Conservation (phyloP, 2,113 vertebrate genomes). For the Heterotilapia buettikoferi region DNA sequence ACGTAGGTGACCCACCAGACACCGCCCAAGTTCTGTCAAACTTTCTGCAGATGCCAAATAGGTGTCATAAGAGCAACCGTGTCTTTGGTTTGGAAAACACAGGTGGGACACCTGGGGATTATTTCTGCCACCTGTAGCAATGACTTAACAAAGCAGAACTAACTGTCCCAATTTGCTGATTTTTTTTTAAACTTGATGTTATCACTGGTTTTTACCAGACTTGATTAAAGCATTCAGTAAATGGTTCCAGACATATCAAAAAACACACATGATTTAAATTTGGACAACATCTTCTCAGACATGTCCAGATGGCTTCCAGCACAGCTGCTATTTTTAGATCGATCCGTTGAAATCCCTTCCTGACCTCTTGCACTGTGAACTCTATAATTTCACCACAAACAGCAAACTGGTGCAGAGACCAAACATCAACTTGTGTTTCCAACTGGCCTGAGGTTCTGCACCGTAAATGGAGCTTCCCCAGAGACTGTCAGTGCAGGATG, state of each 20-base stretch:
- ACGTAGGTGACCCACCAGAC: background rate
- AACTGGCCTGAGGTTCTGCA: fast-evolving
- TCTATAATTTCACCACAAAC: background rate
- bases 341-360: background rate
- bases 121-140: background rate
- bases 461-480: fast-evolving
- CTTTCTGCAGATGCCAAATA: background rate
- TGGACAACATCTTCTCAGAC: background rate
- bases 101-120: background rate
- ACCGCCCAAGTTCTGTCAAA: fast-evolving
- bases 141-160: background rate
- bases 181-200: fast-evolving
- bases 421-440: background rate
- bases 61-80: fast-evolving
- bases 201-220: background rate
- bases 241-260: fast-evolving
- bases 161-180: background rate
- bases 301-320: background rate
- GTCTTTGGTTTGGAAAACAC: background rate
- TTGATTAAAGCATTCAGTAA: background rate
- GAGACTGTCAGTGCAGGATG: background rate
- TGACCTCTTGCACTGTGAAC: background rate
- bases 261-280: background rate
- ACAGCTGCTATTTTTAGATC: background rate
- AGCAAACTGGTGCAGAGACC: background rate